Conservation (phyloP, 2,113 vertebrate genomes). For the Forbesichthys agassizii region DNA sequence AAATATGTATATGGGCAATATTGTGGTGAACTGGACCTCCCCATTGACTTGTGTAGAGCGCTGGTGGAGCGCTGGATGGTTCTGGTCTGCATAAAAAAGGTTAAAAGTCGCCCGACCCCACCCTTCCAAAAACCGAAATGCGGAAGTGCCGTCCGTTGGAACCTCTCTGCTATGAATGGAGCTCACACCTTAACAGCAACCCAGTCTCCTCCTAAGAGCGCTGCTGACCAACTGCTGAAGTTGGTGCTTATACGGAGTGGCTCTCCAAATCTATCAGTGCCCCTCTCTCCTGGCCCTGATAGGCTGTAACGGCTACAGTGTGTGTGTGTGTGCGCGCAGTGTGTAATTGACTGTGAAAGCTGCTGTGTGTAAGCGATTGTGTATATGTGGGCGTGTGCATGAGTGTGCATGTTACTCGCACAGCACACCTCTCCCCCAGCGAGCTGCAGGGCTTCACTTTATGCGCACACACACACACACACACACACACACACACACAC, state of each 20-base stretch:
- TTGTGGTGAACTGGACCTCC: too few relatives aligned
- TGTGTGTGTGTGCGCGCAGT: neutral
- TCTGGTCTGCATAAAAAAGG: too few relatives aligned
- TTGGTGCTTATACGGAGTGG: slow-evolving; percentile 72
- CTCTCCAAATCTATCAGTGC: slow-evolving; percentile 68
- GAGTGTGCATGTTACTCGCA: slow-evolving; percentile 40
- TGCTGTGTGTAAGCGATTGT: slow-evolving; percentile 38
- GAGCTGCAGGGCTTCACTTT: slow-evolving; percentile 26
- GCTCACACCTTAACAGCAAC: slow-evolving; percentile 52
- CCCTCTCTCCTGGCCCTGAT: slow-evolving; percentile 64
- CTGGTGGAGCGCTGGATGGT: too few relatives aligned
- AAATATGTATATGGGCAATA: too few relatives aligned
- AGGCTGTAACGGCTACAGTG: slow-evolving; percentile 38
- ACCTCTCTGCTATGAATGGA: slow-evolving; percentile 22
- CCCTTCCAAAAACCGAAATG: too few relatives aligned
- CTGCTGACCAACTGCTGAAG: slow-evolving; percentile 45
- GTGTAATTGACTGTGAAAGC: slow-evolving; percentile 67
- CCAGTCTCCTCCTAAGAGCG: slow-evolving; percentile 61
- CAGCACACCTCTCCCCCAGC: slow-evolving; percentile 33
- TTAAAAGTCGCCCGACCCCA: too few relatives aligned
- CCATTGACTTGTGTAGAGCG: too few relatives aligned
- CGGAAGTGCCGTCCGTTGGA: too few relatives aligned
- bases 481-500: slow-evolving; percentile 1
- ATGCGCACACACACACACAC: neutral
- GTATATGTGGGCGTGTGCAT: slow-evolving; percentile 42